Conservation (phyloP, 2,113 vertebrate genomes). For the Gallinago jamesoni region DNA sequence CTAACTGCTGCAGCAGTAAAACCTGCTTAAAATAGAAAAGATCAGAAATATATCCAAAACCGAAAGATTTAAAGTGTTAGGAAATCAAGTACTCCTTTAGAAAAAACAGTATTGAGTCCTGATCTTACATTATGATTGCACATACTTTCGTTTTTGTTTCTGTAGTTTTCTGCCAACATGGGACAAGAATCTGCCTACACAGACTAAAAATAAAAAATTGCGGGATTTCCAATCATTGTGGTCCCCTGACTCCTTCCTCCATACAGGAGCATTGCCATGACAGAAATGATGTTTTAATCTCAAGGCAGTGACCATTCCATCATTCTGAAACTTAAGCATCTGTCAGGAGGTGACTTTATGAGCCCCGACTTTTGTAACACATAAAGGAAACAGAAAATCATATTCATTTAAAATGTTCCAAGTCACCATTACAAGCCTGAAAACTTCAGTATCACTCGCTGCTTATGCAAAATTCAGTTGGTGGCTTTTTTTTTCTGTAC, state of each 20-base stretch:
- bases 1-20: not conserved
- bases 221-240: not conserved
- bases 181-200: not conserved
- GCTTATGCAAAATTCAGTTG: not conserved
- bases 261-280: not conserved
- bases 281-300: not conserved
- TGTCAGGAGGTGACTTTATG: not conserved
- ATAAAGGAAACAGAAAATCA: not conserved
- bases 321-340: not conserved
- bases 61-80: not conserved
- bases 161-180: not conserved
- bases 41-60: not conserved
- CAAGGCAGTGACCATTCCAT: not conserved
- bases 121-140: not conserved
- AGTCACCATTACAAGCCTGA: not conserved
- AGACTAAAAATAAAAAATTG: not conserved
- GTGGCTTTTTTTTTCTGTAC: not conserved
- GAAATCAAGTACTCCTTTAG: not conserved
- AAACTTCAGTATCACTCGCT: not conserved
- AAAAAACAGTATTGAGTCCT: not conserved
- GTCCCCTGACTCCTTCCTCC: not conserved
- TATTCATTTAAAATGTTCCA: not conserved
- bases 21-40: not conserved
- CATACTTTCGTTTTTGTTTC: not conserved
- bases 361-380: not conserved